A percentile compares a stretch with the other conserved stretches of the same genome.
phyloP scores from a whole-genome alignment of 1,140 invertebrate genomes.

The Drosophila neocordata region DNA sequence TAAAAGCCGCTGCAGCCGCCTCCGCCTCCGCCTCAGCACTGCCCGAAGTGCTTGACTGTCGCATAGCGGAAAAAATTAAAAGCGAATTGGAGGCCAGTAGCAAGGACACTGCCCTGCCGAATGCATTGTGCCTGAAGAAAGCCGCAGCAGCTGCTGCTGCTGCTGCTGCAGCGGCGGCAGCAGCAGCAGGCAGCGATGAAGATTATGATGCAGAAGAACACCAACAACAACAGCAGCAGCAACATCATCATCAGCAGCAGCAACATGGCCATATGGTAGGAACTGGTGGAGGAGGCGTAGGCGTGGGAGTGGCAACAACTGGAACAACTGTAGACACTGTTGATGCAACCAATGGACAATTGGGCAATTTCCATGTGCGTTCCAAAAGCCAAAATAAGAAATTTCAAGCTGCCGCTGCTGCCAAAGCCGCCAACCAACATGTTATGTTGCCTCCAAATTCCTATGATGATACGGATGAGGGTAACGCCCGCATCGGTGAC shows the following conservation, averaged over 20 bases:
- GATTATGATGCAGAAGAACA: constrained; percentile 63
- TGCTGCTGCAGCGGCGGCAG: constrained; percentile 45
- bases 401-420: constrained; percentile 43
- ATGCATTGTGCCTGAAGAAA: constrained; percentile 76
- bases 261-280: not conserved
- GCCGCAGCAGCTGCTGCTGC: constrained; percentile 59
- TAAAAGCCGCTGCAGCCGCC: constrained; percentile 56
- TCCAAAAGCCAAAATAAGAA: constrained; percentile 56
- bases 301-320: not conserved
- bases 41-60: constrained; percentile 81
- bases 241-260: constrained; percentile 23
- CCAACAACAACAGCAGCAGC: constrained; percentile 13
- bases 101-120: constrained; percentile 58
- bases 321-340: constrained; percentile 31
- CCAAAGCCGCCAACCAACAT: constrained; percentile 2
- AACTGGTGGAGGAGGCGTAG: not conserved
- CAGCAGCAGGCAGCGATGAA: constrained; percentile 40
- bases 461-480: constrained; percentile 72
- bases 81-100: constrained; percentile 80
- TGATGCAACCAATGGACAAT: constrained; percentile 56
- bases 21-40: constrained; percentile 54
- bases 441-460: constrained; percentile 65
- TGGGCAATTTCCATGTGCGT: constrained; percentile 64
- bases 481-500: constrained; percentile 38
- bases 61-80: constrained; percentile 82